A percentile compares a stretch with the other conserved stretches of the same genome.
phyloP scores from a whole-genome alignment of 2,888 invertebrate species.

The Limenitis camilla region DNA sequence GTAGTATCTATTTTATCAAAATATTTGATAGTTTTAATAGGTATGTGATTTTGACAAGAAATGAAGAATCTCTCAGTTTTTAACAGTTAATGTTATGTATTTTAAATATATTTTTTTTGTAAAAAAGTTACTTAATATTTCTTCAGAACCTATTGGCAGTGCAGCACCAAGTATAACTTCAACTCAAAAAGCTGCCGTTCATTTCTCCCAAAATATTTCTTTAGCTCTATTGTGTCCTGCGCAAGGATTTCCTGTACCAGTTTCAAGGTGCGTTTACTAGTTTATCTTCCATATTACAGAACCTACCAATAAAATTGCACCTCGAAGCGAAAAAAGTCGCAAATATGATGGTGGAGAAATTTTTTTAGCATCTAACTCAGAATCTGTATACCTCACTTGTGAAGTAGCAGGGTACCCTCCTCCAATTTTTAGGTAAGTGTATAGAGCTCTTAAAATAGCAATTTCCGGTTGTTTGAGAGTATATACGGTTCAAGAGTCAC shows the following conservation, averaged over 20 bases:
- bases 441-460: background rate
- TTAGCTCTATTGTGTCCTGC: conserved; percentile 69
- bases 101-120: no score
- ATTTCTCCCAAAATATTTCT: conserved; percentile 46
- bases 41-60: no score
- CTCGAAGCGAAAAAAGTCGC: conserved; percentile 66
- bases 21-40: background rate
- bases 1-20: background rate
- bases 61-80: no score
- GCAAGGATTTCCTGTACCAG: conserved; percentile 76
- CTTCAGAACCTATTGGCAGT: conserved; percentile 65
- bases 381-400: conserved; percentile 65
- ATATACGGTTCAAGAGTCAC: background rate
- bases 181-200: conserved; percentile 63
- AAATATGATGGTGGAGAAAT: conserved; percentile 57
- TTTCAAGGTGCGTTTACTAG: conserved; percentile 75
- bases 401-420: conserved; percentile 72
- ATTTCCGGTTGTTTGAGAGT: background rate
- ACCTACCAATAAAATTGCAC: conserved; percentile 80
- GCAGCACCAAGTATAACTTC: conserved; percentile 68
- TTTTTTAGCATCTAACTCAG: conserved; percentile 48
- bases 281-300: conserved; percentile 70
- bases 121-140: conserved; percentile 19
- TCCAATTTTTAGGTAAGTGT: conserved; percentile 64
- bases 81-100: no score